Conservation (phyloP, 1,140 invertebrate genomes). For the Dreissena rostriformis region DNA sequence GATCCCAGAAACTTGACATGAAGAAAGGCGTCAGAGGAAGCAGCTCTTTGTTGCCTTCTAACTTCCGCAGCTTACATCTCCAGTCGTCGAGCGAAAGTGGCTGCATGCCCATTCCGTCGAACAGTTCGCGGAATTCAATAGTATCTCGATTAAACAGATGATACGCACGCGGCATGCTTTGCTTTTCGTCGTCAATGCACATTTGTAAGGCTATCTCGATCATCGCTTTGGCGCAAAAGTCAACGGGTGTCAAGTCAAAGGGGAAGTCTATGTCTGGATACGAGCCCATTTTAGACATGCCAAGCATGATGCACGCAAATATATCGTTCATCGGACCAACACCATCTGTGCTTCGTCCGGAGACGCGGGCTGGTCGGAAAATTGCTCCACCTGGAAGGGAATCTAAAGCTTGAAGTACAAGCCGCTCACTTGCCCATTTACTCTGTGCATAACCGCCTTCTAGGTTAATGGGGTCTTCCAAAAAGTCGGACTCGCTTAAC, state of each 20-base stretch:
- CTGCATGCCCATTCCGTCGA: conserved; percentile 57
- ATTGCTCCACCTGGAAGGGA: conserved; percentile 69
- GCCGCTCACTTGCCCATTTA: conserved; percentile 70
- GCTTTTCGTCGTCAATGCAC: conserved; percentile 32
- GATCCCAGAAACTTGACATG: conserved; percentile 64
- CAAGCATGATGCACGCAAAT: conserved; percentile 62
- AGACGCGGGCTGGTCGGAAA: conserved; percentile 67
- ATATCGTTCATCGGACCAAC: conserved; percentile 66
- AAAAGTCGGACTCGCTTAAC: conserved; percentile 58
- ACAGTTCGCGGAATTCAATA: conserved; percentile 63
- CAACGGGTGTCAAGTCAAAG: conserved; percentile 68
- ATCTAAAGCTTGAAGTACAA: conserved; percentile 66
- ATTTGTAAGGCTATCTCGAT: conserved; percentile 64
- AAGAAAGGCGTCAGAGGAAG: conserved; percentile 68
- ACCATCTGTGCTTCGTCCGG: conserved; percentile 60
- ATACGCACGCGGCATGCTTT: conserved; percentile 48
- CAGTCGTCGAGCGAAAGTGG: conserved; percentile 60
- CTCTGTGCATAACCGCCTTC: conserved; percentile 69
- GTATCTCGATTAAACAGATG: conserved; percentile 68
- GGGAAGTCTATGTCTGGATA: conserved; percentile 69
- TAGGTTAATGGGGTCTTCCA: conserved; percentile 60
- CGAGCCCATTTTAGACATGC: conserved; percentile 63
- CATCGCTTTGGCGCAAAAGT: conserved; percentile 65
- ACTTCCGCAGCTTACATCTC: conserved; percentile 55
- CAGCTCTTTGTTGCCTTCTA: conserved; percentile 56